Conservation (phyloP, 2,797 vertebrate species). For the Tenualosa thibaudeaui region DNA sequence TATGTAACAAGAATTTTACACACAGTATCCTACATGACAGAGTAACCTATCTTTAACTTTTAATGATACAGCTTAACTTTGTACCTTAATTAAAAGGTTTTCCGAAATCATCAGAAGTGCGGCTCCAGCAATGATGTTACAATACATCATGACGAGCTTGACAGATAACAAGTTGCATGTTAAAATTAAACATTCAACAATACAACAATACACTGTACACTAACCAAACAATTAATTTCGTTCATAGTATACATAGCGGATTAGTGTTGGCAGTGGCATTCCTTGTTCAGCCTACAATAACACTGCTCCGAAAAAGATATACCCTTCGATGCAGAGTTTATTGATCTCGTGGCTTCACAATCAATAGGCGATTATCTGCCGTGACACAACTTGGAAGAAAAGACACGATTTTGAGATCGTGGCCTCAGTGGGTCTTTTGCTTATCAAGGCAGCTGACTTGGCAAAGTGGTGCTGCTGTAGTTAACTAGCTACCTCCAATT, state of each 20-base stretch:
- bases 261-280: no score
- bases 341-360: no score
- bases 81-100: slow-evolving; percentile 74
- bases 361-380: no score
- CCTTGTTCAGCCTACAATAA: no score
- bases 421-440: not conserved
- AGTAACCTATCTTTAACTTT: no score
- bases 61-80: slow-evolving; percentile 10
- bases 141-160: slow-evolving; percentile 40
- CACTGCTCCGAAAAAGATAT: no score
- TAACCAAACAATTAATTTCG: no score
- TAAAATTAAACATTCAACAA: not conserved
- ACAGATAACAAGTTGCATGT: not conserved
- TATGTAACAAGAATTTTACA: not conserved
- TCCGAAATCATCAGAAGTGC: slow-evolving; percentile 74
- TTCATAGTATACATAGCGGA: no score
- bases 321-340: no score
- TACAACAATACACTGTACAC: not conserved
- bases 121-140: slow-evolving; percentile 58
- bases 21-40: no score
- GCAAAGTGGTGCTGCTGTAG: not conserved
- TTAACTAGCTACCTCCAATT: no score
- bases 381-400: no score
- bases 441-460: not conserved
- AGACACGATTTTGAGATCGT: not conserved